Percentiles rank a stretch among this genome's conserved stretches.
Conservation (phyloP, 2,797 vertebrate genomes). For the Esox masquinongy region DNA sequence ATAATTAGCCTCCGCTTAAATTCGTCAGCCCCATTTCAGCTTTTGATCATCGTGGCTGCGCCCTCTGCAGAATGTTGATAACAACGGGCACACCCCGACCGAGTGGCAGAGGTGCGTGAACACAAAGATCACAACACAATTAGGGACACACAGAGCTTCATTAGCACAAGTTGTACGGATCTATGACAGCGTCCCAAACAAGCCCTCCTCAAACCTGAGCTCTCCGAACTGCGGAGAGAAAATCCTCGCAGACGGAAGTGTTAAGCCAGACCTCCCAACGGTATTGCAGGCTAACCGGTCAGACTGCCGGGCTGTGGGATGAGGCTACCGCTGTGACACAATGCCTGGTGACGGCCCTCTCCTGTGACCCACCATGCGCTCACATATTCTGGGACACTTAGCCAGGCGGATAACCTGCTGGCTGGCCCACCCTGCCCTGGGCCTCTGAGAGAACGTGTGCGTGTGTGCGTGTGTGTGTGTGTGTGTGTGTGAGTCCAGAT, state of each 20-base stretch:
- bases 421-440: conserved; percentile 67
- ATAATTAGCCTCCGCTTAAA: too few species aligned
- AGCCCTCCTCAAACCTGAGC: too few species aligned
- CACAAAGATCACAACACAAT: too few species aligned
- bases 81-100: too few species aligned
- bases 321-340: conserved; percentile 29
- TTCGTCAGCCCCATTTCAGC: too few species aligned
- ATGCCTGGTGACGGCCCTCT: conserved; percentile 57
- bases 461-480: conserved; percentile 9
- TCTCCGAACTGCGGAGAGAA: too few species aligned
- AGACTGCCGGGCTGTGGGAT: conserved; percentile 64
- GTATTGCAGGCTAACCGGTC: conserved; percentile 53
- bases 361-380: conserved; percentile 62
- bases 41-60: too few species aligned
- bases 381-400: conserved; percentile 68
- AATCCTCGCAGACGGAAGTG: conserved; percentile 18
- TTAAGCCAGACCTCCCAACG: conserved; percentile 59
- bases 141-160: too few species aligned
- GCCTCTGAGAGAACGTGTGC: conserved; percentile 50
- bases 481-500: conserved; percentile 48
- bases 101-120: too few species aligned
- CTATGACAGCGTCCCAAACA: too few species aligned
- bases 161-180: too few species aligned
- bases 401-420: conserved; percentile 76
- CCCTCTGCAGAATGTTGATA: too few species aligned